Conservation (phyloP, 1,140 invertebrate genomes). For the Euwallacea similis region DNA sequence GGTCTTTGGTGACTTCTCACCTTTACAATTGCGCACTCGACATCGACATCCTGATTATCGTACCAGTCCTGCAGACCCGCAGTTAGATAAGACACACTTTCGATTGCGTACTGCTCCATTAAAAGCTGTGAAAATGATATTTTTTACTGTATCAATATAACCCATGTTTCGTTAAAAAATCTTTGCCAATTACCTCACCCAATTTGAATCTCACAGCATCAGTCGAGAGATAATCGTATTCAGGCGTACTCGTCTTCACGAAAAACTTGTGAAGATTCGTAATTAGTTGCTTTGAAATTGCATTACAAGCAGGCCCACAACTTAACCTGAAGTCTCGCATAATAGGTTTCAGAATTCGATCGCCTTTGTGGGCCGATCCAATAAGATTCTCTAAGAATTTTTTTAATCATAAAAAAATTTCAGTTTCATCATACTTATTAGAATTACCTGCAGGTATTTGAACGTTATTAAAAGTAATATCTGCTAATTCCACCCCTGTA, state of each 20-base stretch:
- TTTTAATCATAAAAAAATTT: neutral
- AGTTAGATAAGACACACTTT: slow-evolving; percentile 77
- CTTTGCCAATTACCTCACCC: slow-evolving; percentile 40
- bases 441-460: slow-evolving; percentile 51
- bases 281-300: slow-evolving; percentile 56
- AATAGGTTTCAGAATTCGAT: slow-evolving; percentile 44
- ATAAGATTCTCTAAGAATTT: slow-evolving; percentile 51
- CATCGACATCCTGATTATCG: slow-evolving; percentile 66
- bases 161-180: neutral
- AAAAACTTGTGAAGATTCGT: slow-evolving; percentile 62
- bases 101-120: slow-evolving; percentile 68
- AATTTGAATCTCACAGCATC: slow-evolving; percentile 42
- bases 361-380: slow-evolving; percentile 47
- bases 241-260: slow-evolving; percentile 62
- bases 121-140: slow-evolving; percentile 51
- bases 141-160: neutral
- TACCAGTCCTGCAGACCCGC: slow-evolving; percentile 69
- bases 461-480: slow-evolving; percentile 57
- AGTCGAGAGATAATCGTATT: slow-evolving; percentile 55
- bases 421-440: neutral
- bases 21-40: slow-evolving; percentile 84
- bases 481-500: slow-evolving; percentile 32
- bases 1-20: slow-evolving; percentile 15
- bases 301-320: slow-evolving; percentile 49
- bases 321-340: slow-evolving; percentile 51